Evolutionary conservation across 2,113 vertebrate species (phyloP), one percentile per base, ranked within the genome.

Genomic region (Leptocoma aspasia): DNA sequence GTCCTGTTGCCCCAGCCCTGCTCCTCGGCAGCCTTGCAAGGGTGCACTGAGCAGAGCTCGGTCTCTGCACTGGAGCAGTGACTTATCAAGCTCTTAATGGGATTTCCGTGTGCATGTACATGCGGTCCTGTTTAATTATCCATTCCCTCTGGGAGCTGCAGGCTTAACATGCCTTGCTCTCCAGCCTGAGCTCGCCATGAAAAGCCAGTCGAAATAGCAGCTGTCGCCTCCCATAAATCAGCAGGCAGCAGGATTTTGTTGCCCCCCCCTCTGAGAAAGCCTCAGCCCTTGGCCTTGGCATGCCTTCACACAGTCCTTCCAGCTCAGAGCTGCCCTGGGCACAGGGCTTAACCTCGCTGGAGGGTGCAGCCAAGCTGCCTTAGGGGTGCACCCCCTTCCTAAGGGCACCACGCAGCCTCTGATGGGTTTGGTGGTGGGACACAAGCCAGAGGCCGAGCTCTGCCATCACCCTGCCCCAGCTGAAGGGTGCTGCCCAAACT

Each of bases 141-240:
- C 50, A 0, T 73, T 45, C 85, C 68, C 90, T 78, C 68, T 0
- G 39, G 90, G 90, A 93, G 73, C 85, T 13, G 10, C 91, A 95
- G 72, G 39, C 44, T 76, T 82, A 57, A 49, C 6, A 1, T 50
- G 82, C 82, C 82, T 86, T 0, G 6, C 80, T 93, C 94, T 89
- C 65, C 86, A 83, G 82, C 82, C 82, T 65, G 75, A 95, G 94
- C 89, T 90, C 3, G 0, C 86, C 54, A 1, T 39, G 60, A 88
- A 86, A 94, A 96, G 85, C 85, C 54, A 20, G n/a, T 77, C 0
- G 12, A 85, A 83, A 95, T 2, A 19, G 88, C 82, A 95, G 94
- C 96, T 90, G 92, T 77, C 90, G 61, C 63, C 57, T 94, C 82
- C 63, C 79, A 80, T 77, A 88, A 85, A 92, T 89, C 94, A 92